Conservation (phyloP, 2,888 invertebrate genomes). For the Liodrosophila aerea region DNA sequence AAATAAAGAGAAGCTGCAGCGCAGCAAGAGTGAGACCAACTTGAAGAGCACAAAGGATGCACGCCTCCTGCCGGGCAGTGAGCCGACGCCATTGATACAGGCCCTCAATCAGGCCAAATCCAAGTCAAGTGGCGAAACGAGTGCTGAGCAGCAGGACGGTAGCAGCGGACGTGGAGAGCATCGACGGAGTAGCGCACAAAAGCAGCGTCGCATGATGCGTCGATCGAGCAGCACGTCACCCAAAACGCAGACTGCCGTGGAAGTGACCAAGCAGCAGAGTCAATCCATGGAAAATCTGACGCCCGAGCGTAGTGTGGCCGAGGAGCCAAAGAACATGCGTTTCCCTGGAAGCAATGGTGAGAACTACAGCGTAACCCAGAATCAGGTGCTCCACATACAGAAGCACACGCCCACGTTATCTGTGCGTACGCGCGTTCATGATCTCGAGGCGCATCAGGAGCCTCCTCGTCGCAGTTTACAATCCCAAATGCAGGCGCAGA, state of each 20-base stretch:
- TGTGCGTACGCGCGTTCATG: conserved; percentile 88
- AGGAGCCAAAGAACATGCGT: conserved; percentile 89
- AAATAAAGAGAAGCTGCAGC: conserved; percentile 94
- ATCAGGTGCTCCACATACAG: conserved; percentile 92
- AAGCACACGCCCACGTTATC: conserved; percentile 84
- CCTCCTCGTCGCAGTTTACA: conserved; percentile 49
- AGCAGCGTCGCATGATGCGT: conserved; percentile 75
- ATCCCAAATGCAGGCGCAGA: not conserved
- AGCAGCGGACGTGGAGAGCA: conserved; percentile 31
- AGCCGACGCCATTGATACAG: conserved; percentile 86
- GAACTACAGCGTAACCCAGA: conserved; percentile 94
- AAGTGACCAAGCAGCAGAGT: conserved; percentile 81
- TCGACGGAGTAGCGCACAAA: conserved; percentile 69
- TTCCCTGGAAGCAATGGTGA: conserved; percentile 93
- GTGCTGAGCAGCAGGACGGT: conserved; percentile 42
- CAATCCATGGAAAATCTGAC: conserved; percentile 82
- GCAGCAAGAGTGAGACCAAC: conserved; percentile 96
- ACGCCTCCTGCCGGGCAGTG: conserved; percentile 84
- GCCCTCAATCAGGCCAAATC: conserved; percentile 83
- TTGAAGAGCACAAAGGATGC: conserved; percentile 88
- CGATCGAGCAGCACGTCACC: conserved; percentile 82
- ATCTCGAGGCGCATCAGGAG: conserved; percentile 85
- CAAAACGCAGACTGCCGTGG: conserved; percentile 74
- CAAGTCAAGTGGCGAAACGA: conserved; percentile 66
- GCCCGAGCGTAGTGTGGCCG: conserved; percentile 80